These are phyloP conservation scores for Aethina tumida DNA, from an alignment of 1,140 invertebrate species.

Conservation along the genomic window DNA sequence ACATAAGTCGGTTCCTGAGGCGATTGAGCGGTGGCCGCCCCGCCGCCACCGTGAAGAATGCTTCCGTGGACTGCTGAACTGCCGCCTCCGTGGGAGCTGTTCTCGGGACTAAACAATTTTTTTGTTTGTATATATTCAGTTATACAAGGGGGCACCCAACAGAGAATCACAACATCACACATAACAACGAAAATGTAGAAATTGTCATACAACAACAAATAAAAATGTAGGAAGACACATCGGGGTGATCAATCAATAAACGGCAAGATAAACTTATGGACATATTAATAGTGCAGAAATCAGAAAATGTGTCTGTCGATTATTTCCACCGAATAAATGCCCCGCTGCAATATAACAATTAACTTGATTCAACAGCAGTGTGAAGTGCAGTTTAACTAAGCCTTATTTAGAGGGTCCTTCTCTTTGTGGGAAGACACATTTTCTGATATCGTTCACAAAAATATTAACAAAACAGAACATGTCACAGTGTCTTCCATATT, in stretches of 20 bases:
- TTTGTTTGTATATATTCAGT: no score
- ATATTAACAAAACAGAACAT: slow-evolving; percentile 6
- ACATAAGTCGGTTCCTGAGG: slow-evolving; percentile 87
- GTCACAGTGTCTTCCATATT: slow-evolving; percentile 22
- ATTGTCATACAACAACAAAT: slow-evolving; percentile 14
- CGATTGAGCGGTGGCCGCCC: slow-evolving; percentile 55
- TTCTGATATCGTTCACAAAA: slow-evolving; percentile 46
- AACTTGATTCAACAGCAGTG: slow-evolving; percentile 34
- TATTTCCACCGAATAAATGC: slow-evolving; percentile 18
- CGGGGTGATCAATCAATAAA: slow-evolving; percentile 6
- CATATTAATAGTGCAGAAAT: slow-evolving; percentile 21
- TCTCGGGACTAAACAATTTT: slow-evolving; percentile 45
- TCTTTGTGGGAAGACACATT: slow-evolving; percentile 81
- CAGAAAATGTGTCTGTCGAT: slow-evolving; percentile 41
- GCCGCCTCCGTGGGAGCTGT: slow-evolving; percentile 45
- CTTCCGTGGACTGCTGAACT: slow-evolving; percentile 43
- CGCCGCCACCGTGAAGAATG: slow-evolving; percentile 36
- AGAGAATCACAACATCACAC: slow-evolving; percentile 13
- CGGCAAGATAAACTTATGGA: slow-evolving; percentile 8
- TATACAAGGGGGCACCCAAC: slow-evolving; percentile 29
- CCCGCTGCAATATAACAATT: slow-evolving; percentile 35
- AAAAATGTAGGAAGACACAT: slow-evolving; percentile 19
- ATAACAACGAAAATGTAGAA: slow-evolving; percentile 15
- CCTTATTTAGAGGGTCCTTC: slow-evolving; percentile 30
- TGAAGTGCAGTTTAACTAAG: slow-evolving; percentile 33